Percentiles rank a stretch among this genome's conserved stretches.
phyloP scores from a whole-genome alignment of 2,113 vertebrate genomes.

The Carettochelys insculpta region DNA sequence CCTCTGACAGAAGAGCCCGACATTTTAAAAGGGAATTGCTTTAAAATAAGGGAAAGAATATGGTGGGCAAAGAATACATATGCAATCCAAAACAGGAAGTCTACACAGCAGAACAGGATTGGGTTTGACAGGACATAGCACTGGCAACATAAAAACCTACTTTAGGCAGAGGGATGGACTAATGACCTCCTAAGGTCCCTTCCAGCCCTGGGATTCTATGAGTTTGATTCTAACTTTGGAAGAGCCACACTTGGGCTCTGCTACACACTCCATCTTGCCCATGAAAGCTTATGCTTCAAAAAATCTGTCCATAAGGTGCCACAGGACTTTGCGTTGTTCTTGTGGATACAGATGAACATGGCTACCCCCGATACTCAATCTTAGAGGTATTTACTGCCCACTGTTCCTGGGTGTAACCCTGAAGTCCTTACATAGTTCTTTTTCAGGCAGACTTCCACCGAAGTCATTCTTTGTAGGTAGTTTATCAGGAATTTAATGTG shows the following conservation, averaged over 20 bases:
- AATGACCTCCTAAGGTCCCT: no score
- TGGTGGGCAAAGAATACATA: not conserved
- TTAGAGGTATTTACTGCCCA: not conserved
- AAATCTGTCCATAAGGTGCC: no score
- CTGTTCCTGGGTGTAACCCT: no score
- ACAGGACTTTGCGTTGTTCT: no score
- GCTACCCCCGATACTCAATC: no score
- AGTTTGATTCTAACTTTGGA: not conserved
- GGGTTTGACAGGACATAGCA: not conserved
- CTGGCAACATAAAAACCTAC: not conserved
- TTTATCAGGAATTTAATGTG: not conserved
- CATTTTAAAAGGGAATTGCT: not conserved
- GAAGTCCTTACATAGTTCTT: not conserved
- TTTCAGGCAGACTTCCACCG: not conserved
- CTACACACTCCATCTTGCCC: not conserved
- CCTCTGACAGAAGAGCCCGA: not conserved
- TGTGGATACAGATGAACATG: no score
- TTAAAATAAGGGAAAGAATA: not conserved
- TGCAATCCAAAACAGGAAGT: not conserved
- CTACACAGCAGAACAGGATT: not conserved
- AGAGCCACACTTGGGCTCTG: not conserved
- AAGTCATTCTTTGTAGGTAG: not conserved
- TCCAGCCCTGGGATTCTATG: no score
- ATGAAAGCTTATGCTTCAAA: no score
- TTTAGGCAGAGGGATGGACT: no score